Evolutionary conservation across 2,888 invertebrate species (phyloP), one percentile per base, ranked within the genome.

Genomic region (Antheraea assamensis): DNA sequence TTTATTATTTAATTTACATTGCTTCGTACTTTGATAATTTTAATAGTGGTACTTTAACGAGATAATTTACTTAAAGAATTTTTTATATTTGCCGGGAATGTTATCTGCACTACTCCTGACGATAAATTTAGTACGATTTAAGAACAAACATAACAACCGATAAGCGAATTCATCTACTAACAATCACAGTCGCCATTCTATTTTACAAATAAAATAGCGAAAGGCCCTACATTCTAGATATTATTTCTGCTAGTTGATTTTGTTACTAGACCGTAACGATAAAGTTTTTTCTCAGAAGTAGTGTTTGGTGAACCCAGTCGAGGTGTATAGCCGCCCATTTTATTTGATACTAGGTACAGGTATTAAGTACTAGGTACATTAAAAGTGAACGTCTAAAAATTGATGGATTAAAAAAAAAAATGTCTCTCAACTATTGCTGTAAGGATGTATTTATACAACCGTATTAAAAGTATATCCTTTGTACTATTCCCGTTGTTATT

Each of bases 401-500:
- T 35, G 35, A 10, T 35, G 35, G 35, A 35, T 35, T 35, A 35
- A 35, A 35, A 35, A 35, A 35, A 35, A 35, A n/a, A n/a, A n/a
- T n/a, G n/a, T n/a, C n/a, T n/a, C n/a, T n/a, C n/a, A n/a, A n/a
- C n/a, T n/a, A n/a, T n/a, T n/a, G n/a, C n/a, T n/a, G n/a, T n/a
- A n/a, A n/a, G 55, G 2, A 55, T 55, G 21, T 55, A 55, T n/a
- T 55, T 55, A n/a, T n/a, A 55, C n/a, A 55, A n/a, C 88, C 88
- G 85, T 87, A 85, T 84, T 84, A 82, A 85, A 83, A 81, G 81
- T 87, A 82, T 74, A 80, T 85, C 85, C 82, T 83, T 85, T 83
- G 88, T 89, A 7, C 19, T 55, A n/a, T 55, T 88, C 88, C 85
- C 85, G 88, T 86, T 85, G 81, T 89, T 85, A 90, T 92, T 92